Percentiles rank a stretch among this genome's conserved stretches.
These are phyloP conservation scores for Phallusia fumigata DNA, from an alignment of 23 tunicate genomes.

Conservation along the genomic window DNA sequence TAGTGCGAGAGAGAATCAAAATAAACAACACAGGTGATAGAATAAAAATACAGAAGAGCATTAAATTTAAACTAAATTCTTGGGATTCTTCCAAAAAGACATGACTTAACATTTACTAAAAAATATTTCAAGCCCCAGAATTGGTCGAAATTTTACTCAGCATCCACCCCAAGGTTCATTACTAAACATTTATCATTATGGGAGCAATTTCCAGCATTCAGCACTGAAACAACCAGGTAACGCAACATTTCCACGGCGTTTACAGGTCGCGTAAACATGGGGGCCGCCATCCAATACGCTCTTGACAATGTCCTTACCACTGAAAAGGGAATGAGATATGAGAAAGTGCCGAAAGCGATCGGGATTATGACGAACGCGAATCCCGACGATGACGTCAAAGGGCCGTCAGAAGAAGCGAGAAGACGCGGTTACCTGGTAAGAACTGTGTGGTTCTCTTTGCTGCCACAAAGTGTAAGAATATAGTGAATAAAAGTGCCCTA, in stretches of 20 bases:
- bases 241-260: too few species aligned
- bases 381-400: conserved; percentile 2
- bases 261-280: not conserved
- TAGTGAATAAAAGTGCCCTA: too few species aligned
- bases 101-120: too few species aligned
- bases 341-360: not conserved
- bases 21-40: not conserved
- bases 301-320: not conserved
- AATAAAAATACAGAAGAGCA: not conserved
- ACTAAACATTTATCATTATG: too few species aligned
- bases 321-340: not conserved
- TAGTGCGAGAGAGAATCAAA: not conserved
- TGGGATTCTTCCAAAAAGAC: too few species aligned
- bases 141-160: too few species aligned
- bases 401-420: not conserved
- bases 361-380: not conserved
- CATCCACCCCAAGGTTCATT: too few species aligned
- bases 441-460: not conserved
- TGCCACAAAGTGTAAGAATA: too few species aligned
- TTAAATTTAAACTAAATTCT: too few species aligned
- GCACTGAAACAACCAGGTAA: too few species aligned
- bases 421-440: not conserved
- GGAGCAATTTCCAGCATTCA: too few species aligned
- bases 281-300: not conserved
- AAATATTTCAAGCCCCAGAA: too few species aligned